Evolutionary conservation across 2,888 invertebrate species (phyloP), one percentile per base, ranked within the genome.

Genomic region (Protodeltote pygarga): DNA sequence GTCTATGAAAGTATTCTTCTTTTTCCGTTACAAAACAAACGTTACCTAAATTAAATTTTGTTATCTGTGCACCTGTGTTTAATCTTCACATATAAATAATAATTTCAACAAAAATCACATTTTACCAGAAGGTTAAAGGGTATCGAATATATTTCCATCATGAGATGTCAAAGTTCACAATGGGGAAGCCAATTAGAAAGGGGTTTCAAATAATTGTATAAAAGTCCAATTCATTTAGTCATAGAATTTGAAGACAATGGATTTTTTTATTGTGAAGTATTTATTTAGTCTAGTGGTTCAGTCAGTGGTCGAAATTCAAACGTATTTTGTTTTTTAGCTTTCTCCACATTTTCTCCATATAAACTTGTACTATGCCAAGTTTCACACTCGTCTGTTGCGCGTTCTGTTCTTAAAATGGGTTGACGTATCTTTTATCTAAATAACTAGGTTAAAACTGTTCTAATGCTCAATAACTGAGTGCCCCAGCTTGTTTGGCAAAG

Each of bases 31-130:
- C 58, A 71, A 71, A 57, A 2, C 47, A 72, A 75, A 71, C 46
- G 70, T 57, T 40, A 52, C 17, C 21, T 31, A 42, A 59, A 44
- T 41, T 39, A 50, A 39, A 57, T 44, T 37, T 5, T 24, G 15
- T 42, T 62, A 69, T 57, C 50, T 49, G 4, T 27, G 45, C 85
- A 85, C 83, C 84, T 82, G 84, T 80, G 76, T 81, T 80, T 79
- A 58, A 76, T 74, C 71, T 81, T 81, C 79, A 63, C 79, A 81
- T 73, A 80, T 76, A 79, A 85, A 80, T 83, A 66, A 65, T 55
- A 55, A 45, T 61, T 66, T 65, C 44, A 51, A 39, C 60, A 37
- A 60, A 73, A 71, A 73, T 70, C 57, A 59, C 59, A 49, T 53
- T 71, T 20, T 67, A 69, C 65, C 67, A 46, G 47, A 53, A 69